Evolutionary conservation across 2,113 vertebrate species (phyloP).

Genomic region (Pseudopodoces humilis): DNA sequence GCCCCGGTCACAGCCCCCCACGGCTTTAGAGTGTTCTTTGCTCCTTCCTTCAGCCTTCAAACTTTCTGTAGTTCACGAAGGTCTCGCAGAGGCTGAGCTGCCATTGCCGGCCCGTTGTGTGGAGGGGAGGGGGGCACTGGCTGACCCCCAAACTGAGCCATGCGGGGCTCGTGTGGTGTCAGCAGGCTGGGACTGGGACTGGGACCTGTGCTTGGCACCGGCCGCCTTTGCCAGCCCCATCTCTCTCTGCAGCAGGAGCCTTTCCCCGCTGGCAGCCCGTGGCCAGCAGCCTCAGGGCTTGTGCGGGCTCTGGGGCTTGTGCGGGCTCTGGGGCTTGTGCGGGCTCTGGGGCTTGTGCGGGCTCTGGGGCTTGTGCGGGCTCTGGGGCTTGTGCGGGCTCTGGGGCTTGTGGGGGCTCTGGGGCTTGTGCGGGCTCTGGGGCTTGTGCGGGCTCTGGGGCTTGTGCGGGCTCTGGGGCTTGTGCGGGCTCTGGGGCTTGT

Average conservation of each 20-base stretch:
- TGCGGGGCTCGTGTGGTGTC: accelerated
- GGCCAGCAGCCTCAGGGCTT: not conserved
- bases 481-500: not conserved
- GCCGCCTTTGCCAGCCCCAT: not conserved
- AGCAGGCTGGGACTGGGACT: not conserved
- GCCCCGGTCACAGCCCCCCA: not conserved
- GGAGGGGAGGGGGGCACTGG: not conserved
- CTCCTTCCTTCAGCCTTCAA: not conserved
- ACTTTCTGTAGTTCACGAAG: not conserved
- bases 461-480: not conserved
- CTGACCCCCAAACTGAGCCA: accelerated
- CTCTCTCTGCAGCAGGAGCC: not conserved
- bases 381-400: not conserved
- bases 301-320: not conserved
- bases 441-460: not conserved
- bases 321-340: not conserved
- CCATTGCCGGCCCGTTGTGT: accelerated
- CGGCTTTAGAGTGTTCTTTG: not conserved
- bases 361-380: not conserved
- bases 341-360: not conserved
- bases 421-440: not conserved
- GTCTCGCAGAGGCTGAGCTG: accelerated
- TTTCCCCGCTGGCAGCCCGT: not conserved
- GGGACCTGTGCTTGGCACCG: not conserved
- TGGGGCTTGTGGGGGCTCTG: not conserved